These are phyloP conservation scores for Tragulus kanchil DNA, from an alignment of 2,113 vertebrate genomes.

Conservation along the genomic window DNA sequence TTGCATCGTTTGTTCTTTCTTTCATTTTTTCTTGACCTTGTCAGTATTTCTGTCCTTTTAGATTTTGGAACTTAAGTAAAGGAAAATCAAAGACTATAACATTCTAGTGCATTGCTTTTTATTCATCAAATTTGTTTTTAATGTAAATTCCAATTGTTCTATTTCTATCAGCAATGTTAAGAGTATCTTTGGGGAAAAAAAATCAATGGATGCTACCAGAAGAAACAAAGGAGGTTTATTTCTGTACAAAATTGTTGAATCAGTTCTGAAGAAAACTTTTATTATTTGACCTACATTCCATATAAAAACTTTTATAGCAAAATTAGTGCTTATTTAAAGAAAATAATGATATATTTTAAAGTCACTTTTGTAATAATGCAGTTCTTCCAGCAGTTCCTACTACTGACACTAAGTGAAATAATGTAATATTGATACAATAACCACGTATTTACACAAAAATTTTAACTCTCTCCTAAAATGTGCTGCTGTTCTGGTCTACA, in stretches of 20 bases:
- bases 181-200: conserved; percentile 69
- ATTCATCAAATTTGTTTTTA: conserved; percentile 82
- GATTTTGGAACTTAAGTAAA: conserved; percentile 84
- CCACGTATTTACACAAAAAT: conserved; percentile 65
- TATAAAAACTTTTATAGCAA: conserved; percentile 64
- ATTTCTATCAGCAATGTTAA: conserved; percentile 83
- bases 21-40: conserved; percentile 87
- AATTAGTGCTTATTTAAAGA: neutral
- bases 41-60: conserved; percentile 85
- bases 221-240: conserved; percentile 84
- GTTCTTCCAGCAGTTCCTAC: conserved; percentile 56
- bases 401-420: conserved; percentile 55
- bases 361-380: conserved; percentile 42
- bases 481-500: neutral
- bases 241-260: conserved; percentile 74
- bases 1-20: conserved; percentile 95
- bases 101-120: conserved; percentile 45
- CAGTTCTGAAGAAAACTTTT: conserved; percentile 60
- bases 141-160: conserved; percentile 79
- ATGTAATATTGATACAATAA: conserved; percentile 37
- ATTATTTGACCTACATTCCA: conserved; percentile 61
- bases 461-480: neutral
- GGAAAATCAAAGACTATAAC: conserved; percentile 80
- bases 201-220: conserved; percentile 83
- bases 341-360: conserved; percentile 46